These are phyloP conservation scores for Drosophila siamana DNA, from an alignment of 2,888 invertebrate genomes.

Conservation along the genomic window DNA sequence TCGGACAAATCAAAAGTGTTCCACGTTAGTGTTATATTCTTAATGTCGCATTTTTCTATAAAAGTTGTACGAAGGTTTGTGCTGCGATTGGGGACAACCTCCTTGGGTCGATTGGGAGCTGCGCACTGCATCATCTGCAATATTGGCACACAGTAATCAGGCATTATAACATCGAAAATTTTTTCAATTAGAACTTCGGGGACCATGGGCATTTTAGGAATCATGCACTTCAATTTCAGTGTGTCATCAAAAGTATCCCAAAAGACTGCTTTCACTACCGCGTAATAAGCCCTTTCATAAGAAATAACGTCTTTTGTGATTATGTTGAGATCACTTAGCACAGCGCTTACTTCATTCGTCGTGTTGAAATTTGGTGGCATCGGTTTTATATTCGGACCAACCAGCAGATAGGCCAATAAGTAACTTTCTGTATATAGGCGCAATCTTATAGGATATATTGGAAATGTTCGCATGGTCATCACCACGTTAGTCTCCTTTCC, in stretches of 20 bases:
- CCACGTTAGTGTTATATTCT: constrained; percentile 19
- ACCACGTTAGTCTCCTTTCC: constrained; percentile 12
- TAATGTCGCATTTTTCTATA: neutral
- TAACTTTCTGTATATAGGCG: constrained; percentile 13
- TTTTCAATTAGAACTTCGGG: neutral
- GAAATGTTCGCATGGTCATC: constrained; percentile 17
- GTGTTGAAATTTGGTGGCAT: neutral
- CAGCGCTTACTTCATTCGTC: neutral
- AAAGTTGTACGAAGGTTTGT: neutral
- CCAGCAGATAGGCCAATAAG: constrained; percentile 23
- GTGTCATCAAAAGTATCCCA: constrained; percentile 9
- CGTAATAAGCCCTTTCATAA: constrained; percentile 9
- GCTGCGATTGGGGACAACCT: neutral
- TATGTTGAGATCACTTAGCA: constrained; percentile 1
- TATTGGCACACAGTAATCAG: constrained; percentile 17
- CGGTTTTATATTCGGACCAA: neutral
- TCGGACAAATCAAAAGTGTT: constrained; percentile 16
- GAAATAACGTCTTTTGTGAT: neutral
- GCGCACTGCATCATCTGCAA: neutral
- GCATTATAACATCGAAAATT: neutral
- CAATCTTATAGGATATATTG: constrained; percentile 4
- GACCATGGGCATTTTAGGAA: neutral
- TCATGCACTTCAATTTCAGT: neutral
- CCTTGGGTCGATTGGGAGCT: neutral
- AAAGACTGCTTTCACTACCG: constrained; percentile 25